Evolutionary conservation across 1,140 invertebrate species (phyloP).

Genomic region (Drosophila bocqueti): DNA sequence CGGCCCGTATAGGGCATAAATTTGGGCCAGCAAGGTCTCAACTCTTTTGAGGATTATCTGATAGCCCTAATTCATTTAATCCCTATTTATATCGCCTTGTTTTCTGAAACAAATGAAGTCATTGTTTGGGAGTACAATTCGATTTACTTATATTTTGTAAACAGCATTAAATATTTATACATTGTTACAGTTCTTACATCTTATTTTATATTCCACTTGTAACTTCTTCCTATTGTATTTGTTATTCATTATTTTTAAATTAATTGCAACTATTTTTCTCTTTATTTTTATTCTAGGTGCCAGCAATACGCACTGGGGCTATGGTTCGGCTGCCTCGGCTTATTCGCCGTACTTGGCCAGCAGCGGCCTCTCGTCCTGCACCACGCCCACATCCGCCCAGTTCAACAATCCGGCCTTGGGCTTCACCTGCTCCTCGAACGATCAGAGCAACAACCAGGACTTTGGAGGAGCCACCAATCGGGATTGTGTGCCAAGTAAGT

Average conservation of each 20-base stretch:
- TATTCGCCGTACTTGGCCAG: constrained; percentile 92
- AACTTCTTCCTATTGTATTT: no score
- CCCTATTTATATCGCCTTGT: fast-evolving
- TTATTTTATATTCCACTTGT: fast-evolving
- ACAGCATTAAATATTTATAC: neutral
- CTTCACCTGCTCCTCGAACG: constrained; percentile 89
- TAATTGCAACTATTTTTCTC: constrained; percentile 88
- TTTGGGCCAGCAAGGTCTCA: neutral
- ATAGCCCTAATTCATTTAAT: no score
- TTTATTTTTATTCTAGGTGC: constrained; percentile 89
- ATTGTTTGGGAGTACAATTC: neutral
- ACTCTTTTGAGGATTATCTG: neutral
- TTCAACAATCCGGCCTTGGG: constrained; percentile 89
- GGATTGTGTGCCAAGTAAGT: constrained; percentile 84
- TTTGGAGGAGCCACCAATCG: constrained; percentile 86
- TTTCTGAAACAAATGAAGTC: neutral
- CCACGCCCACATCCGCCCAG: constrained; percentile 88
- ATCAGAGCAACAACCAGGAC: constrained; percentile 89
- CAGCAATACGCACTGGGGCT: constrained; percentile 93
- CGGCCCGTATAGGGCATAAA: constrained; percentile 54
- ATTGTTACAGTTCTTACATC: neutral
- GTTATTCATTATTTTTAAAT: constrained; percentile 10
- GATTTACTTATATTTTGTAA: neutral
- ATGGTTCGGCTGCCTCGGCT: constrained; percentile 92
- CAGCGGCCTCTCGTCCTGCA: constrained; percentile 88